Evolutionary conservation across 2,888 invertebrate species (phyloP), one percentile per base, ranked within the genome.

Genomic region (Euplagia quadripunctaria): DNA sequence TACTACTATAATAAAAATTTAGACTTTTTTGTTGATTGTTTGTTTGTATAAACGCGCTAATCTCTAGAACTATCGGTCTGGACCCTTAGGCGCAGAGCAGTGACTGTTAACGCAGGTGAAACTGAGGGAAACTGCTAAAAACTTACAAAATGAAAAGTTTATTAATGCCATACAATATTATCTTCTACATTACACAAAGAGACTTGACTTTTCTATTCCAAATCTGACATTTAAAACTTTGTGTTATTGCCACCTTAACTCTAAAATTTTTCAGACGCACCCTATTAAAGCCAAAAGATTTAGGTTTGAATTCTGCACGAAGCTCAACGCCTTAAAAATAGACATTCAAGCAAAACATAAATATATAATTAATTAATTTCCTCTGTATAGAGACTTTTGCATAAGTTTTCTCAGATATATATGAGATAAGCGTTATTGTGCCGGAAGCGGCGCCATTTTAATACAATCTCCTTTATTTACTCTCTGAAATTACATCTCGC

Each of bases 391-490:
- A 58, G 31, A 65, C 43, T 63, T 70, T 31, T 46, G 17, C 31
- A 58, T 20, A 46, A 55, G 65, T 65, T 65, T 14, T 17, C 17
- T 55, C 41, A 71, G 71, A 70, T 70, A 55, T 64, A 64, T 52
- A 58, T 66, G n/a, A 58, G 46, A 66, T 72, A 71, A 71, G 68
- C 68, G 61, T 61, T 43, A 71, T 70, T 70, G 58, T 61, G 73
- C 49, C 49, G 69, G 67, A 64, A 55, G 43, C 65, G 71, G 64
- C 61, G 72, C 75, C 66, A 66, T 78, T 68, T 79, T 70, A 72
- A 78, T 73, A 73, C 78, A 80, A 80, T 82, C 77, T 79, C 68
- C 67, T 77, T 78, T 81, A 83, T 82, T 84, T 81, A 81, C 76
- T 77, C 79, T 67, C 67, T 73, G 64, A 72, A 78, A 84, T 83